phyloP scores from a whole-genome alignment of 2,888 invertebrate genomes.

The Kryphioiulus occultus region DNA sequence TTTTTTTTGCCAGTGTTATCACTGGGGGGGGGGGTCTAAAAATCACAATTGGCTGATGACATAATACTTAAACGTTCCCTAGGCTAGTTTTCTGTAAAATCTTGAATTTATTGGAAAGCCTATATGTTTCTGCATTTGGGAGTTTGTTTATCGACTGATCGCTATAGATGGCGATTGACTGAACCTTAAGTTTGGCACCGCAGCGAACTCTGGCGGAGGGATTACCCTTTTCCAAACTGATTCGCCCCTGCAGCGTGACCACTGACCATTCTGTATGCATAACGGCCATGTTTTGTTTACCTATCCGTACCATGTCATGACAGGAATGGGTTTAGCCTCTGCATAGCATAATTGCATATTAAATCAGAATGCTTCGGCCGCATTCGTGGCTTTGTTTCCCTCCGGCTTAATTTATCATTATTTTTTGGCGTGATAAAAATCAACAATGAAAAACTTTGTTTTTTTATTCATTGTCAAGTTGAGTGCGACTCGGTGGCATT shows the following conservation, averaged over 20 bases:
- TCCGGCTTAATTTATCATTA: background rate
- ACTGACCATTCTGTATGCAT: background rate
- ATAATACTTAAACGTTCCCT: no score
- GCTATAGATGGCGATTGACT: background rate
- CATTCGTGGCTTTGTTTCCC: constrained; percentile 2
- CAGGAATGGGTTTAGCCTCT: background rate
- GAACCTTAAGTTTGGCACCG: background rate
- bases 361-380: background rate
- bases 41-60: no score
- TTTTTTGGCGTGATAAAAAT: background rate
- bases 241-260: background rate
- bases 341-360: background rate
- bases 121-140: no score
- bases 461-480: constrained; percentile 21
- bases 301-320: background rate
- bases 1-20: no score
- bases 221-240: background rate
- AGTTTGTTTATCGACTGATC: no score
- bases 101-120: no score
- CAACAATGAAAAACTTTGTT: constrained; percentile 13
- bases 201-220: background rate
- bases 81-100: no score
- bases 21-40: no score
- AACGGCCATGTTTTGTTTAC: background rate
- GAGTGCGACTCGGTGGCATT: background rate